Evolutionary conservation across 1,140 invertebrate species (phyloP), one percentile per base, ranked within the genome.

Genomic region (Eumeta japonica): DNA sequence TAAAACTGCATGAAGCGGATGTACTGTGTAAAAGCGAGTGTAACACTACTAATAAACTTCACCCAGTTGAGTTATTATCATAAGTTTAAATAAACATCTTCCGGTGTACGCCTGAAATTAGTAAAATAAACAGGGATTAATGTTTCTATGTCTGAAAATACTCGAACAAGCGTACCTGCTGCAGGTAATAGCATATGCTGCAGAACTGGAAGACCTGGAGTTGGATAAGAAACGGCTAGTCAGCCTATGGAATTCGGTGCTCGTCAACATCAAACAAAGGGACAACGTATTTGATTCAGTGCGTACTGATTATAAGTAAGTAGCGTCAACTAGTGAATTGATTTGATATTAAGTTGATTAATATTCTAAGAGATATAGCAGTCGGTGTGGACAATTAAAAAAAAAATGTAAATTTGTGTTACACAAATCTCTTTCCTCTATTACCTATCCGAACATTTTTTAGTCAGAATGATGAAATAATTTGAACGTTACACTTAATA

Each of bases 181-280:
- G 1, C 16, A 65, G 56, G 57, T 68, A 12, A 76, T 79, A 2
- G 77, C 85, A 41, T 80, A 80, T 3, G 83, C 83, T 43, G 79
- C 81, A 3, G 86, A 89, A 56, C 63, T 90, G 14, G 83, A 87
- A 55, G 81, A 80, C 11, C 52, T 89, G 14, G 79, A 86, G 49
- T 74, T 80, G 19, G 86, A 89, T 43, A 80, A 87, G 42, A 79
- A 80, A 18, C 79, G 79, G 11, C 66, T 89, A 2, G 73, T 86
- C 24, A 79, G 80, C 50, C 76, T 84, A 7, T 90, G 87, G 86
- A 84, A 86, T 53, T 80, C 82, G 5, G 83, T 88, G 12, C 75
- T 90, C 13, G 65, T 81, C 3, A 81, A 82, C 37, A 87, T 89
- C 42, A 75, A 77, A 19, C 79, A 83, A 28, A 62, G 85, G 24